A percentile compares a stretch with the other conserved stretches of the same genome.
Conservation (phyloP, 2,888 invertebrate species). For the Ceraclea dissimilis region DNA sequence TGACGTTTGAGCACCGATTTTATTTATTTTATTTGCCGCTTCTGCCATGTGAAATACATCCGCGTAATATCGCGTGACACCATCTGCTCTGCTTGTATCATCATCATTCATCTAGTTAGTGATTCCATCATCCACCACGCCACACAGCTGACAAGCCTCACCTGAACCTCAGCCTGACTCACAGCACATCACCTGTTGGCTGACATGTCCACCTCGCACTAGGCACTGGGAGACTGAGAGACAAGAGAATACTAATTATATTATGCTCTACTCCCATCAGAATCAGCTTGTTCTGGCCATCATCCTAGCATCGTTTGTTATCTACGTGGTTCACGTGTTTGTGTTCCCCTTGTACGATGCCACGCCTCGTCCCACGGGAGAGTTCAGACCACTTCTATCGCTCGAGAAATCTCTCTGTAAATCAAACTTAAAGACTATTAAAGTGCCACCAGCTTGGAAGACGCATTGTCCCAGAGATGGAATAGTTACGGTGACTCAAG, state of each 20-base stretch:
- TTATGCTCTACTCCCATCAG: conserved; percentile 40
- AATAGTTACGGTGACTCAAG: conserved; percentile 41
- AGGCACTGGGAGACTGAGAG: background rate
- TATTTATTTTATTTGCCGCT: conserved; percentile 19
- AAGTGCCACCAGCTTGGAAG: conserved; percentile 35
- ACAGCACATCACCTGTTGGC: background rate
- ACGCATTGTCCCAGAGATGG: conserved; percentile 39
- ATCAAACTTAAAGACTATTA: conserved; percentile 35
- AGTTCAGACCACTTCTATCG: conserved; percentile 39
- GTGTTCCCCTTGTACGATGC: conserved; percentile 49
- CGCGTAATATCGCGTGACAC: background rate
- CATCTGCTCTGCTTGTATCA: background rate
- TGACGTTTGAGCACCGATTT: conserved; percentile 17
- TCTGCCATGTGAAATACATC: conserved; percentile 16
- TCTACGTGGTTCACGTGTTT: conserved; percentile 52
- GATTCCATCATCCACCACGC: background rate
- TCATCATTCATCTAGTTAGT: background rate
- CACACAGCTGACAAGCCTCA: background rate
- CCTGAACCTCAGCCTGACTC: background rate
- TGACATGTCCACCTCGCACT: background rate
- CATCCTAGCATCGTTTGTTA: conserved; percentile 49
- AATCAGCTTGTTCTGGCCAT: conserved; percentile 52
- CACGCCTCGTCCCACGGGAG: conserved; percentile 35
- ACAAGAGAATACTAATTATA: too few relatives aligned
- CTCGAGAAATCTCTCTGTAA: conserved; percentile 50